Evolutionary conservation across 2,888 invertebrate genomes (phyloP), one percentile per base, ranked within the genome.

Genomic region (Adela reaumurella): DNA sequence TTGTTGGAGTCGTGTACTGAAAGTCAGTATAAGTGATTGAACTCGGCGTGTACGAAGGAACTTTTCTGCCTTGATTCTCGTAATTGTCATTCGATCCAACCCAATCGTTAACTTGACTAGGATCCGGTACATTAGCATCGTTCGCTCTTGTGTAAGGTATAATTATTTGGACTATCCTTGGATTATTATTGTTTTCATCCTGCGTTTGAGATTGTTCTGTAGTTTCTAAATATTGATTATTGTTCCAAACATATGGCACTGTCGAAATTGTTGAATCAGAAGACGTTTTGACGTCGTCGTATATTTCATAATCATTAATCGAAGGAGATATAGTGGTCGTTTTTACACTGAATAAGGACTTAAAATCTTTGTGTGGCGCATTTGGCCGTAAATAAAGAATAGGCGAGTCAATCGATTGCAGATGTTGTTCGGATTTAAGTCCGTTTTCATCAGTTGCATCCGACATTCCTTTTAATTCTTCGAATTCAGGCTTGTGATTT

Each of bases 131-230:
- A 53, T 65, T 63, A 58, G 19, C 56, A 17, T 17, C 17, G 17
- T 52, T 56, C 63, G 65, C 64, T 10, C 84, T 86, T 2, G 87
- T 88, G 57, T 92, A 92, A 0, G 92, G 92, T 51, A 92, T 87
- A 49, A 92, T 89, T 48, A 92, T 89, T 70, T 92, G 92, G 6
- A 88, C 83, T 63, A 87, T 81, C 63, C 87, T 86, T 5, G 83
- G 79, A 58, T 80, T 79, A 57, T 82, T 81, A n/a, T 58, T 56
- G 54, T 66, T 63, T 51, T 57, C 59, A 11, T 52, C 62, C 60
- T 48, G 59, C 55, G 19, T 59, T 56, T 47, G 62, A 56, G 41
- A 5, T 11, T 2, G 43, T 3, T 19, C 43, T 3, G 43, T 3
- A 10, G 19, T 43, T 19, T 5, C 11, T 8, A 17, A 11, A 19